Conservation (phyloP, 2,797 vertebrate species). For the Epinephelus awoara region DNA sequence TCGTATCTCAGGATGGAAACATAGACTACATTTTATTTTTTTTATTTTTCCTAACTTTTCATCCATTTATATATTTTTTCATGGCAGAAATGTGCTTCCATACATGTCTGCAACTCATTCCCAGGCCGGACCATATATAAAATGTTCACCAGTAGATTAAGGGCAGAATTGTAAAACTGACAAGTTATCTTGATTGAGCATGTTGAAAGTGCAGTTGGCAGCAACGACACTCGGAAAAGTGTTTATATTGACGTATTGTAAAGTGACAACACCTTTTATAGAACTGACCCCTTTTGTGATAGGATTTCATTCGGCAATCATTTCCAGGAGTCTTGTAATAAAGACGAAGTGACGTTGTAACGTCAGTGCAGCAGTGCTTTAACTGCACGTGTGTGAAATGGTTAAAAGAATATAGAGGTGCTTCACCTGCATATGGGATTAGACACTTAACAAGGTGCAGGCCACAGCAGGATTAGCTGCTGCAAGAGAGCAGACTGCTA, state of each 20-base stretch:
- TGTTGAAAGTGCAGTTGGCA: slow-evolving; percentile 6
- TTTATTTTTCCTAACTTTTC: not conserved
- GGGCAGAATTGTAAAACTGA: not conserved
- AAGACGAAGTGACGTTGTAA: not conserved
- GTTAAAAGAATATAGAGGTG: not conserved
- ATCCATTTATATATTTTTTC: not conserved
- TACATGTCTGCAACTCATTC: not conserved
- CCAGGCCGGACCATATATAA: not conserved
- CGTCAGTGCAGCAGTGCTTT: not conserved
- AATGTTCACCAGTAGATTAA: not conserved
- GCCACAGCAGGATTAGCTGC: slow-evolving; percentile 32
- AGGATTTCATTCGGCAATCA: not conserved
- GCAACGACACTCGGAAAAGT: not conserved
- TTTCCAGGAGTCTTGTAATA: not conserved
- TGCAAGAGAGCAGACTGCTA: not conserved
- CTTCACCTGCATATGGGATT: slow-evolving; percentile 20
- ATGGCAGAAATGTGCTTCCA: not conserved
- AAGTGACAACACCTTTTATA: slow-evolving; percentile 11
- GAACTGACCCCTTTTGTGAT: not conserved
- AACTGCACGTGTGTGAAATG: slow-evolving; percentile 2
- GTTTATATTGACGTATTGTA: not conserved
- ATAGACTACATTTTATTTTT: not conserved
- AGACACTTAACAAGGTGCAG: not conserved
- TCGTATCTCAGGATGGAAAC: not conserved
- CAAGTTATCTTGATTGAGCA: not conserved